Base-by-base conservation (phyloP, 1,140 invertebrate genomes). In the Drosophila miranda region DNA sequence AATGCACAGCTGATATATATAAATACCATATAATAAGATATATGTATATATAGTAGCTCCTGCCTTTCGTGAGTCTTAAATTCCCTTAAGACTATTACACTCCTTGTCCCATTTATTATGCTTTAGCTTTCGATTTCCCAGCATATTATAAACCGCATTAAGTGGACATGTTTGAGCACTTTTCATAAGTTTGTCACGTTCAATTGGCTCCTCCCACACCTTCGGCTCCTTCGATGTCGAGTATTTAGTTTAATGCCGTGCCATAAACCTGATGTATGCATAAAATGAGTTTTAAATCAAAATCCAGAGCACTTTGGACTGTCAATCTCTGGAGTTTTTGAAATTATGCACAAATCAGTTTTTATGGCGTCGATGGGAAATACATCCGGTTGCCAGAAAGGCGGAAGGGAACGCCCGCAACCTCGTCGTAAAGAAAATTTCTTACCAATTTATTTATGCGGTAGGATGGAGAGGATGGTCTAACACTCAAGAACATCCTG, bases 271-370 rank as follows among this genome's bases (percentile, higher is more conserved):
- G 49, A 69, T 68, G 53, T 41, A 54, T 49, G 38, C n/a, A 16
- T 14, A 56, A 56, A 69, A n/a, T 19, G 42, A 57, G 71, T 34
- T 51, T 69, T 44, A 74, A 68, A 56, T 56, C 62, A 42, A 69
- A 69, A 49, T 69, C 63, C 44, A 48, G 9, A 23, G 28, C 44
- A 46, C 34, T 61, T 23, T 14, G 21, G n/a, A 41, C 34, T 49
- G 52, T 43, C 64, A 64, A 16, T 45, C 28, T 43, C n/a, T 49
- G 48, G 43, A 43, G 54, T 62, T 73, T 69, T 62, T 41, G 7
- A 77, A 86, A 84, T 87, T 74, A 68, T 64, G 77, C 64, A 64
- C 56, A 78, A 87, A 81, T 81, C 82, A 61, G 49, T 55, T 87
- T 84, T 86, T 87, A 86, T 75, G 58, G 57, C 51, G 53, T 41